Evolutionary conservation across 92 coral and sea anemone genomes (phyloP).

Genomic region (Parazoanthus darwini): DNA sequence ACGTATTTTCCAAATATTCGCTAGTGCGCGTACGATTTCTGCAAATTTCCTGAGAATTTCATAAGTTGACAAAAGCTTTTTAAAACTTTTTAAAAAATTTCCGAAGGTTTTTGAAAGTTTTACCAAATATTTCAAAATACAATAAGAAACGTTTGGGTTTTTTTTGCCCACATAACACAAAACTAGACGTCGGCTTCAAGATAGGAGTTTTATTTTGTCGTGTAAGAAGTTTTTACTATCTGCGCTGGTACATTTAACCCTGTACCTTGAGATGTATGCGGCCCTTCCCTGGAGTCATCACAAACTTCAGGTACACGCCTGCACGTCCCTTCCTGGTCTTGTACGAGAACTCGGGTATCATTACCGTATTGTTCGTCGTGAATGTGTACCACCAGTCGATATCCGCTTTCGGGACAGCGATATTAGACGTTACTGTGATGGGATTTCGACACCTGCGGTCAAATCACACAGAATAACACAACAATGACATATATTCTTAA

Average conservation of each 20-base stretch:
- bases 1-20: too few species aligned
- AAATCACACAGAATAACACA: not conserved
- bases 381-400: conserved; percentile 45
- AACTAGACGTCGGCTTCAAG: too few species aligned
- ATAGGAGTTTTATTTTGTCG: too few species aligned
- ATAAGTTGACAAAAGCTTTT: too few species aligned
- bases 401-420: conserved; percentile 23
- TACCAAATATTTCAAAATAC: not conserved
- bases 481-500: too few species aligned
- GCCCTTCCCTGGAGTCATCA: conserved; percentile 18
- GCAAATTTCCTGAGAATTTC: not conserved
- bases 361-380: conserved; percentile 21
- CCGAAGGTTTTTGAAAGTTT: too few species aligned
- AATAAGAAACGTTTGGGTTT: too few species aligned
- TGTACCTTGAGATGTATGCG: conserved; percentile 26
- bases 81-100: too few species aligned
- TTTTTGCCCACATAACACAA: too few species aligned
- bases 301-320: conserved; percentile 35
- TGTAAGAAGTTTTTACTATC: too few species aligned
- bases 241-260: not conserved
- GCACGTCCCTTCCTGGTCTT: conserved; percentile 19
- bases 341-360: conserved; percentile 31
- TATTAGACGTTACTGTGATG: conserved; percentile 29
- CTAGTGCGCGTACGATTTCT: too few species aligned
- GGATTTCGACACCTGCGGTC: conserved; percentile 36